These are phyloP conservation scores for Eulemur rufifrons DNA, from an alignment of 2,113 vertebrate genomes.

Conservation along the genomic window DNA sequence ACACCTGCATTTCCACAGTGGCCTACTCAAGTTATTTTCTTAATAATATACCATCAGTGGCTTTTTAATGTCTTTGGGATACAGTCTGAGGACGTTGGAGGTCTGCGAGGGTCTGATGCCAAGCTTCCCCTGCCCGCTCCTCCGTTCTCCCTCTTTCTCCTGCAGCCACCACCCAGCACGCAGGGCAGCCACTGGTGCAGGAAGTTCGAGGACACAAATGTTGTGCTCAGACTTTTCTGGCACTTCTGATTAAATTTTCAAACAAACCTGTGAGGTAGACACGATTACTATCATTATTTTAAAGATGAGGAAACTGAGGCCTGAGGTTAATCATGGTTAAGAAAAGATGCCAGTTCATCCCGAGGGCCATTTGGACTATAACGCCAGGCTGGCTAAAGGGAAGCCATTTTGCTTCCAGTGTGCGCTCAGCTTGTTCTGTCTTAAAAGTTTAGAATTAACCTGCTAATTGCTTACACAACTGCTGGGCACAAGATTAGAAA, in stretches of 20 bases:
- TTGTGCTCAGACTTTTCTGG: neutral
- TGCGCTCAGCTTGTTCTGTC: no score
- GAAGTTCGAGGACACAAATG: rapidly evolving
- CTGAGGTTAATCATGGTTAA: neutral
- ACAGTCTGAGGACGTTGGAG: neutral
- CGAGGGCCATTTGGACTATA: no score
- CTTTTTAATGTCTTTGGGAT: neutral
- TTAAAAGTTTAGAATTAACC: no score
- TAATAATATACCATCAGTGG: neutral
- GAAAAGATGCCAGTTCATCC: neutral
- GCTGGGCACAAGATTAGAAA: no score
- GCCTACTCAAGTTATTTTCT: neutral
- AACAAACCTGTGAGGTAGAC: neutral
- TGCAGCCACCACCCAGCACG: rapidly evolving
- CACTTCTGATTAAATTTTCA: neutral
- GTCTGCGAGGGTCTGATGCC: neutral
- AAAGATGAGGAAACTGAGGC: neutral
- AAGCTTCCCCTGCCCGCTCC: neutral
- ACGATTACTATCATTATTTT: neutral
- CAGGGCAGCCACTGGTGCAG: neutral
- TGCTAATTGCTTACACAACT: no score
- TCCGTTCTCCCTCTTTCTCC: rapidly evolving
- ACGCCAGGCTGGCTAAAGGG: no score
- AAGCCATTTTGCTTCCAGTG: no score
- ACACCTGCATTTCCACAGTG: neutral